A percentile compares a stretch with the other conserved stretches of the same genome.
phyloP scores from a whole-genome alignment of 2,113 vertebrate genomes.

The Podarcis raffonei region DNA sequence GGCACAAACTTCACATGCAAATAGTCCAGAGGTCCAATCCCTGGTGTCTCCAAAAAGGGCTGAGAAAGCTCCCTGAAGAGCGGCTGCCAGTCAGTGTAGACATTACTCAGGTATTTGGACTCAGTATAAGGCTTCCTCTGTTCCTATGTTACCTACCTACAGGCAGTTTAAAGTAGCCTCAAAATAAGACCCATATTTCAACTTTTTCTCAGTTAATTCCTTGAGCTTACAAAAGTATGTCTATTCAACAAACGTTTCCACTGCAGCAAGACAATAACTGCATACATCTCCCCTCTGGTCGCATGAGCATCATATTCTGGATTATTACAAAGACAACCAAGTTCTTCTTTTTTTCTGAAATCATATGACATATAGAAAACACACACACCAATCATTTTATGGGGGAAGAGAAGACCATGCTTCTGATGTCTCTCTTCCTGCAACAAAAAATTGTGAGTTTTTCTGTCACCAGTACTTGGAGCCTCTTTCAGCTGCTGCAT shows the following conservation, averaged over 20 bases:
- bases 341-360: not conserved
- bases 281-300: not conserved
- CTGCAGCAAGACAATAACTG: not conserved
- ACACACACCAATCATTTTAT: not conserved
- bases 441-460: not conserved
- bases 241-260: not conserved
- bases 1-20: no score
- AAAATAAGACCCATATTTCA: not conserved
- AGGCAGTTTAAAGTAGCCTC: not conserved
- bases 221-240: not conserved
- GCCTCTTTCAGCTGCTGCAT: not conserved
- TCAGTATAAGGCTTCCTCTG: not conserved
- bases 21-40: no score
- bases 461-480: not conserved
- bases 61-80: no score
- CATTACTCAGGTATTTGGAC: no score
- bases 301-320: not conserved
- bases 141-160: not conserved
- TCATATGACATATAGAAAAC: not conserved
- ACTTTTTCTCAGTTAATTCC: not conserved
- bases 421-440: no score
- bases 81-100: no score
- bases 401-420: no score
- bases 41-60: no score
- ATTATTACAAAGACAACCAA: not conserved